These are phyloP conservation scores for Lasioglossum zephyrum DNA, from an alignment of 2,888 invertebrate species.

Conservation along the genomic window DNA sequence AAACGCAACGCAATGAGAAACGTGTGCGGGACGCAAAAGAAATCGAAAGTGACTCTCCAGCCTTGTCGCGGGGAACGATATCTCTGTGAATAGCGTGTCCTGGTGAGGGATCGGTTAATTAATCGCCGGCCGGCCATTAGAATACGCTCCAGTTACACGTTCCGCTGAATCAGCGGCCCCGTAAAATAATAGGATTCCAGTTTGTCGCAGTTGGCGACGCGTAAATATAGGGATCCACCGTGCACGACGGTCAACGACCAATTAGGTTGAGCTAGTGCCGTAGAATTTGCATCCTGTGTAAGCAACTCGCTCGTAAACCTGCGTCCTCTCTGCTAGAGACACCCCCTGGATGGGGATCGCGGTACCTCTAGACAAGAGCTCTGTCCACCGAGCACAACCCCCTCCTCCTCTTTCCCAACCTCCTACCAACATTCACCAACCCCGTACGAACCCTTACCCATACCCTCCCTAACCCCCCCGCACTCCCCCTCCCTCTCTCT, in stretches of 20 bases:
- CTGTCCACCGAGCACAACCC: constrained; percentile 17
- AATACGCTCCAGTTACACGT: constrained; percentile 62
- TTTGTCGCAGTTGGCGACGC: constrained; percentile 64
- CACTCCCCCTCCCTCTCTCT: no score
- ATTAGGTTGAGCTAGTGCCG: constrained; percentile 64
- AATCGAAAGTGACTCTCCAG: constrained; percentile 31
- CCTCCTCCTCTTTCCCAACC: neutral
- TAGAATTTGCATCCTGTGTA: constrained; percentile 61
- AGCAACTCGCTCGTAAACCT: constrained; percentile 55
- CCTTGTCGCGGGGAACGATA: constrained; percentile 8
- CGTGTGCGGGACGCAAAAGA: constrained; percentile 5
- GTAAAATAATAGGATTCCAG: constrained; percentile 64
- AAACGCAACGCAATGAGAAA: neutral
- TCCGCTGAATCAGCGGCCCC: constrained; percentile 60
- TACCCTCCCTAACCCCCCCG: no score
- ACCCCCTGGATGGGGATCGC: constrained; percentile 21
- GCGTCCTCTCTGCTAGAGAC: constrained; percentile 29
- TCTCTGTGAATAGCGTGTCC: constrained; percentile 19
- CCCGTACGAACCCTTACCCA: neutral
- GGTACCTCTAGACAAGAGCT: neutral
- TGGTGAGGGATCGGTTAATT: constrained; percentile 47
- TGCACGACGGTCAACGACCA: constrained; percentile 64
- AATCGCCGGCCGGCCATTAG: constrained; percentile 61
- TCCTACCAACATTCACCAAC: neutral
- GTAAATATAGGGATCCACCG: constrained; percentile 61